Conservation (phyloP, 35 echinoderm and acorn worm species). For the Hemicentrotus pulcherrimus region DNA sequence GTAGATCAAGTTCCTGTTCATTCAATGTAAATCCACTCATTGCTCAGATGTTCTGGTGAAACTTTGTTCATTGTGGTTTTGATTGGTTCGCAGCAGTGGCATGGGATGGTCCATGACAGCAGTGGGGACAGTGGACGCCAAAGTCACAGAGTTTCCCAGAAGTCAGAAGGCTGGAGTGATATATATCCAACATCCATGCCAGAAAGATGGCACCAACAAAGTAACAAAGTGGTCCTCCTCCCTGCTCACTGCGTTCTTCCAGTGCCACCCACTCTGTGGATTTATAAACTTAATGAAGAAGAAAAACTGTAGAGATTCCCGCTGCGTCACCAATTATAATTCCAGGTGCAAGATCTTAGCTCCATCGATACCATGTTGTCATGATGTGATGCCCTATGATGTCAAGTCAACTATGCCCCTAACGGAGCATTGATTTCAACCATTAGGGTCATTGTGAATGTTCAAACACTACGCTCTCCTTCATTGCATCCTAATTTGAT, state of each 20-base stretch:
- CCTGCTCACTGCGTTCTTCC: background rate
- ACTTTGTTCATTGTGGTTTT: background rate
- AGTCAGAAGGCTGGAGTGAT: background rate
- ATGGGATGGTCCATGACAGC: too few relatives aligned
- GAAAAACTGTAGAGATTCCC: background rate
- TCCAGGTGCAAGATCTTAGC: constrained; percentile 16
- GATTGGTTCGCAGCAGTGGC: background rate
- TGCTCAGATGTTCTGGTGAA: background rate
- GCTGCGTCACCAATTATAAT: background rate
- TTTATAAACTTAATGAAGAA: background rate
- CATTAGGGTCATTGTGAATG: constrained; percentile 3
- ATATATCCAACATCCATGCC: background rate
- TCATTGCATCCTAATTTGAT: background rate
- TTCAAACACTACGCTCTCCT: background rate
- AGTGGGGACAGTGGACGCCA: background rate
- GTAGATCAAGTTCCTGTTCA: background rate
- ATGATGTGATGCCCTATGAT: background rate
- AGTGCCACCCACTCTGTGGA: background rate
- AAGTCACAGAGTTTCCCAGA: background rate
- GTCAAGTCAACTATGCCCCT: background rate
- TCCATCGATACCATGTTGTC: constrained; percentile 16
- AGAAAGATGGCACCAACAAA: background rate
- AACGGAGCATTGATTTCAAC: background rate
- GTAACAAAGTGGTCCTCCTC: background rate
- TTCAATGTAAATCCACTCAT: background rate